Percentiles rank a stretch among this genome's conserved stretches.
Evolutionary conservation across 1,140 invertebrate species (phyloP).

Genomic region (Nasonia giraulti): DNA sequence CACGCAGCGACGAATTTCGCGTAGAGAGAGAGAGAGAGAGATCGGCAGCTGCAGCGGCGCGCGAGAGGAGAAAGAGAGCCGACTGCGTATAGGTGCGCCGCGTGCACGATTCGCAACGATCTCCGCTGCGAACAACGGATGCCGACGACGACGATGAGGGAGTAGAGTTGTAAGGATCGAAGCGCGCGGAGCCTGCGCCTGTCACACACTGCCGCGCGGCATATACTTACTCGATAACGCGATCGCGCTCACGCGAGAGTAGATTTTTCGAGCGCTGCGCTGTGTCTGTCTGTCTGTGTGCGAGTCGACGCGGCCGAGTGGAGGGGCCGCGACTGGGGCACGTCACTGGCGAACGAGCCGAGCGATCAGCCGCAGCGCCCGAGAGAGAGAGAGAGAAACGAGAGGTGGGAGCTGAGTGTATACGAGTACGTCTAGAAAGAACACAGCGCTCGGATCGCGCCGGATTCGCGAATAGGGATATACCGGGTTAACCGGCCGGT

Average conservation of each 20-base stretch:
- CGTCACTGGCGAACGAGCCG: conserved; percentile 33
- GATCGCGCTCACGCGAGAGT: too few species aligned
- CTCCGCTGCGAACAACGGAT: too few species aligned
- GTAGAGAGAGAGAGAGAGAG: too few species aligned
- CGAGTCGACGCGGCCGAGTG: background rate
- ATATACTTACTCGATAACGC: too few species aligned
- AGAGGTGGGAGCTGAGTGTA: background rate
- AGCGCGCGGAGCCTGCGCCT: background rate
- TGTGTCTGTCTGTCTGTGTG: background rate
- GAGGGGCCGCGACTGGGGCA: conserved; percentile 19
- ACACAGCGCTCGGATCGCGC: background rate
- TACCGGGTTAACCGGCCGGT: background rate
- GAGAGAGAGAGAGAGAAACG: background rate
- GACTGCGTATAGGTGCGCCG: too few species aligned
- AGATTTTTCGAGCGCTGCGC: background rate
- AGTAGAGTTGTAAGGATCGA: background rate
- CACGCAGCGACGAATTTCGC: too few species aligned
- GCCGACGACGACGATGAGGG: background rate
- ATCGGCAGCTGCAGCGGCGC: too few species aligned
- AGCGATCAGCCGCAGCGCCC: conserved; percentile 5
- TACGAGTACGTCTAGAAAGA: background rate
- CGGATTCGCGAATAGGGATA: background rate
- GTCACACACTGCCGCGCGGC: background rate
- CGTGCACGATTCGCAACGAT: too few species aligned
- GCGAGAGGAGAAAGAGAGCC: too few species aligned